These are phyloP conservation scores for Rhadinocentrus ornatus DNA, from an alignment of 2,797 vertebrate species.

Conservation along the genomic window DNA sequence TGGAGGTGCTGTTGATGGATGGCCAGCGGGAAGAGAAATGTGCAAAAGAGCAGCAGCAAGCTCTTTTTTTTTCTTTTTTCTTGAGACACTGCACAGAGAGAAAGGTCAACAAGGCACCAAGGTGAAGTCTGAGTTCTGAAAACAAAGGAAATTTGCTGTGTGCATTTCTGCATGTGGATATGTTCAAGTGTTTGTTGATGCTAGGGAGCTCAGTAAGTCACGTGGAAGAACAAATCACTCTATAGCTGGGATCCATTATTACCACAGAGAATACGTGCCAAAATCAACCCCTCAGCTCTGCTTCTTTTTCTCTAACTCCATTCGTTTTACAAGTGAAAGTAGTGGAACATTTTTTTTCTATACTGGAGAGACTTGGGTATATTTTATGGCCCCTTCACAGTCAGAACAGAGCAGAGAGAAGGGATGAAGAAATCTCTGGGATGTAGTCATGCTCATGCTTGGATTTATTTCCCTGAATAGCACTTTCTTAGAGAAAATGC, in stretches of 20 bases:
- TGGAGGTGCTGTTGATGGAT: slow-evolving; percentile 58
- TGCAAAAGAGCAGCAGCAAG: slow-evolving; percentile 38
- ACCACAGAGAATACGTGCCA: slow-evolving; percentile 68
- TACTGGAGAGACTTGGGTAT: slow-evolving; percentile 63
- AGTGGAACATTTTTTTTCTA: slow-evolving; percentile 65
- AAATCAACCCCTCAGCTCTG: slow-evolving; percentile 70
- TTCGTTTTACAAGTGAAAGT: slow-evolving; percentile 73
- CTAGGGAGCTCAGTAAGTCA: slow-evolving; percentile 71
- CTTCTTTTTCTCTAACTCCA: slow-evolving; percentile 55
- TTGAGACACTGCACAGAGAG: slow-evolving; percentile 23
- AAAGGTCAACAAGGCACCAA: slow-evolving; percentile 38
- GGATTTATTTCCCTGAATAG: slow-evolving; percentile 50
- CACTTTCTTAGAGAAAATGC: slow-evolving; percentile 44
- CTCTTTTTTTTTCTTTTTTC: slow-evolving; percentile 18
- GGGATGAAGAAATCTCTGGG: slow-evolving; percentile 61
- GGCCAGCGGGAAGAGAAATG: slow-evolving; percentile 37
- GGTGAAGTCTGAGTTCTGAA: slow-evolving; percentile 46
- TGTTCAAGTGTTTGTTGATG: slow-evolving; percentile 69
- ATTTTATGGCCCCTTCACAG: slow-evolving; percentile 67
- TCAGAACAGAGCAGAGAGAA: slow-evolving; percentile 46
- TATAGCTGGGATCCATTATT: slow-evolving; percentile 80
- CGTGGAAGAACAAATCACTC: slow-evolving; percentile 78
- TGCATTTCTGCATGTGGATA: slow-evolving; percentile 58
- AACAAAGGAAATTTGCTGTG: slow-evolving; percentile 60
- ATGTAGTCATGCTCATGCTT: slow-evolving; percentile 51